Evolutionary conservation across 2,113 vertebrate genomes (phyloP).

Genomic region (Muscicapa adusta): DNA sequence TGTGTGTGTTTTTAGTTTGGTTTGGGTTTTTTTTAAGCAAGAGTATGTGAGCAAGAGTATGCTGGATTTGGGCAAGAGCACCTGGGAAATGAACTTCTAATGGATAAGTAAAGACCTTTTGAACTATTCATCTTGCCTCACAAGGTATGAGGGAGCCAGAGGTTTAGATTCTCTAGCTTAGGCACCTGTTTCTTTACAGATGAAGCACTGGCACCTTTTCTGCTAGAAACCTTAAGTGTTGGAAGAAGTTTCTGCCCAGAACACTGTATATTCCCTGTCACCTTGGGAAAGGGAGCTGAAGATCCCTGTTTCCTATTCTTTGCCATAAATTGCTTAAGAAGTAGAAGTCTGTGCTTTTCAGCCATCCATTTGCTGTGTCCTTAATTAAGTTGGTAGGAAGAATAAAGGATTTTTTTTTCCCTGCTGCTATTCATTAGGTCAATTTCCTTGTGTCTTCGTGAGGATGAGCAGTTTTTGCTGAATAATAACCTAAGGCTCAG

Average conservation of each 20-base stretch:
- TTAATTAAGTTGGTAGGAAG: background rate
- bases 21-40: background rate
- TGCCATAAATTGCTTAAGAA: background rate
- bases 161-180: background rate
- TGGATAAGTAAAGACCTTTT: background rate
- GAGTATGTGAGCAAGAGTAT: background rate
- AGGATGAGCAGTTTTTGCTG: background rate
- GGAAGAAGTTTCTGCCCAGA: background rate
- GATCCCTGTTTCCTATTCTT: background rate
- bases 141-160: background rate
- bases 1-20: background rate
- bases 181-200: background rate
- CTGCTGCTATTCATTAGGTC: background rate
- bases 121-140: background rate
- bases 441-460: background rate
- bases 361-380: background rate
- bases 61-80: background rate
- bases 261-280: background rate
- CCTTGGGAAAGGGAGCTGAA: background rate
- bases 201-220: background rate
- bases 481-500: background rate
- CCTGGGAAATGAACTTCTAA: background rate
- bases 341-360: background rate
- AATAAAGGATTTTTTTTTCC: background rate
- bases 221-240: background rate